Conservation (phyloP, 2,113 vertebrate genomes). For the Acinonyx jubatus region DNA sequence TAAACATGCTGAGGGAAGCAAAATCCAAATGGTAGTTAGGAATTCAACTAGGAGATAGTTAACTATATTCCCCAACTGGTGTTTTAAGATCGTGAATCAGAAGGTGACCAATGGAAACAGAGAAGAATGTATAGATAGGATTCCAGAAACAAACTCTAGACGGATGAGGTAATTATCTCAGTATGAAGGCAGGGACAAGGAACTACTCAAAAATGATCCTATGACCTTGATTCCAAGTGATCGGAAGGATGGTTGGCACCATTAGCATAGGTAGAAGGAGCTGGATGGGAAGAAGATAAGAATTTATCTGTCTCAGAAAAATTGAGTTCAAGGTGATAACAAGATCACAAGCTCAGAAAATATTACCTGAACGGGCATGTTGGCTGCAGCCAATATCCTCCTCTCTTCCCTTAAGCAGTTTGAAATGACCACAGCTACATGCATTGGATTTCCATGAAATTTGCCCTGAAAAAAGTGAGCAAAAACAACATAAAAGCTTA, state of each 20-base stretch:
- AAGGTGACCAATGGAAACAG: not conserved
- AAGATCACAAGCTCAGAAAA: constrained; percentile 6
- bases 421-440: constrained; percentile 93
- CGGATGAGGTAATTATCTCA: not conserved
- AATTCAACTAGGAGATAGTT: not conserved
- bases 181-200: not conserved
- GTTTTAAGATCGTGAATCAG: not conserved
- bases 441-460: constrained; percentile 91
- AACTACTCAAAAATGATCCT: not conserved
- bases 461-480: constrained; percentile 88
- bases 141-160: not conserved
- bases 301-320: constrained; percentile 1
- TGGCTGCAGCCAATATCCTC: constrained; percentile 92
- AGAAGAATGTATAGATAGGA: not conserved
- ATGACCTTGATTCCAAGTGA: not conserved
- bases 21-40: not conserved
- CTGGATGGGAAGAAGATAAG: not conserved
- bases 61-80: not conserved
- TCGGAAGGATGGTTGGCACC: not conserved
- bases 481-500: not conserved
- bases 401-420: constrained; percentile 96
- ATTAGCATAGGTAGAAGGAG: not conserved
- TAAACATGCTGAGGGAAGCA: not conserved
- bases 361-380: constrained; percentile 95
- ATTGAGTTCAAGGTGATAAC: not conserved